Conservation (phyloP, 2,888 invertebrate species). For the Disparrhopalites patrizii region DNA sequence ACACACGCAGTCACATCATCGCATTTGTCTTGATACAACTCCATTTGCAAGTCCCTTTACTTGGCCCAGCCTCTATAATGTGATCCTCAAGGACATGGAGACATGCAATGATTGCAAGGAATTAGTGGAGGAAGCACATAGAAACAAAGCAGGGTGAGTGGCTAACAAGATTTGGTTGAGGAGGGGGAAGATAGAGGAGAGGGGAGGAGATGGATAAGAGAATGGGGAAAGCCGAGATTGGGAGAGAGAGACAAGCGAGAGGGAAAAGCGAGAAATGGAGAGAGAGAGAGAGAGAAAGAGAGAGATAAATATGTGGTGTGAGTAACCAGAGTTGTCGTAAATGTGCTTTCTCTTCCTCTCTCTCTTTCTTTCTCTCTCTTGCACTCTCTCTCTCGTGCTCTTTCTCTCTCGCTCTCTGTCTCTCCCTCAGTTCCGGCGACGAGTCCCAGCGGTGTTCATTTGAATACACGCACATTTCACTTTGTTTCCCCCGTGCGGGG, state of each 20-base stretch:
- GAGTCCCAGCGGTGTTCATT: background rate
- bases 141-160: background rate
- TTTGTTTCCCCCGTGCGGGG: too few relatives aligned
- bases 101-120: background rate
- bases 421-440: too few relatives aligned
- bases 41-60: too few relatives aligned
- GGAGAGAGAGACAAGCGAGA: background rate
- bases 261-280: background rate
- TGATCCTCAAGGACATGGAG: too few relatives aligned
- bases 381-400: too few relatives aligned
- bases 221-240: background rate
- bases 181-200: background rate
- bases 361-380: background rate
- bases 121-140: background rate
- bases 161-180: conserved; percentile 2
- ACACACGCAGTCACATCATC: too few relatives aligned
- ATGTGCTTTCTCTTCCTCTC: background rate
- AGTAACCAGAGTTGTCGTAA: conserved; percentile 1
- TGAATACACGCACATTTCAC: background rate
- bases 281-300: background rate
- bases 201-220: background rate
- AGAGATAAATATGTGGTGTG: background rate
- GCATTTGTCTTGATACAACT: too few relatives aligned
- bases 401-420: background rate
- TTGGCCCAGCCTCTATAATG: too few relatives aligned